phyloP scores from a whole-genome alignment of 30 jellyfish, hydroid and myxozoan genomes.

The Phacellophora camtschatica region DNA sequence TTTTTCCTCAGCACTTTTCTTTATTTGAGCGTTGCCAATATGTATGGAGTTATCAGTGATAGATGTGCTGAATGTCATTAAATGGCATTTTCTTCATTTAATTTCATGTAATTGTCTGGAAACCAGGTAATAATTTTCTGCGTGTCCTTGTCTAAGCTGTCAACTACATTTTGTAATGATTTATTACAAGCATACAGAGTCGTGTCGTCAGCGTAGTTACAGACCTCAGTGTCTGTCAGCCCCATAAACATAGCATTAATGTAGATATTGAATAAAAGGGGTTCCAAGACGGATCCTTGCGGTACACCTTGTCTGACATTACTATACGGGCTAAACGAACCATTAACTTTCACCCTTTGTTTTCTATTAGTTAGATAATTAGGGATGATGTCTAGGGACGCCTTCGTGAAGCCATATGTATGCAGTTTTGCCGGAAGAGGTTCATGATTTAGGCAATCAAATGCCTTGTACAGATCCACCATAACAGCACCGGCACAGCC shows the following conservation, averaged over 20 bases:
- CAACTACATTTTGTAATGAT: neutral
- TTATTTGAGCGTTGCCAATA: no score
- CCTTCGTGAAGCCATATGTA: slow-evolving; percentile 19
- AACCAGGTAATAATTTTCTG: neutral
- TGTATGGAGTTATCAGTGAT: neutral
- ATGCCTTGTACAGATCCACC: slow-evolving; percentile 45
- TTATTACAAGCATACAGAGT: no score
- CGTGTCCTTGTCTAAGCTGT: neutral
- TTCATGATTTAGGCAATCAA: slow-evolving; percentile 37
- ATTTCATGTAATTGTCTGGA: no score
- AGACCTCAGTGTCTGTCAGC: no score
- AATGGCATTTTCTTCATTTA: neutral
- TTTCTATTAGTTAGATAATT: neutral
- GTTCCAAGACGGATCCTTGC: slow-evolving; percentile 68
- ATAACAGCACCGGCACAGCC: slow-evolving; percentile 22
- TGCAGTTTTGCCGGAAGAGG: slow-evolving; percentile 23
- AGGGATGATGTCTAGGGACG: neutral
- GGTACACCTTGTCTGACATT: slow-evolving; percentile 38
- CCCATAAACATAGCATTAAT: slow-evolving; percentile 34
- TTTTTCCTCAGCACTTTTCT: no score
- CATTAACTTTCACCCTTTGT: slow-evolving; percentile 37
- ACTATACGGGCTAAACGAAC: slow-evolving; percentile 22
- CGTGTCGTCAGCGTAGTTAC: no score
- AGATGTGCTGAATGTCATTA: neutral
- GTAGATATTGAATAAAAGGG: slow-evolving; percentile 25